Percentiles rank a stretch among this genome's conserved stretches.
These are phyloP conservation scores for Ericerus pela DNA, from an alignment of 1,140 invertebrate species.

Conservation along the genomic window DNA sequence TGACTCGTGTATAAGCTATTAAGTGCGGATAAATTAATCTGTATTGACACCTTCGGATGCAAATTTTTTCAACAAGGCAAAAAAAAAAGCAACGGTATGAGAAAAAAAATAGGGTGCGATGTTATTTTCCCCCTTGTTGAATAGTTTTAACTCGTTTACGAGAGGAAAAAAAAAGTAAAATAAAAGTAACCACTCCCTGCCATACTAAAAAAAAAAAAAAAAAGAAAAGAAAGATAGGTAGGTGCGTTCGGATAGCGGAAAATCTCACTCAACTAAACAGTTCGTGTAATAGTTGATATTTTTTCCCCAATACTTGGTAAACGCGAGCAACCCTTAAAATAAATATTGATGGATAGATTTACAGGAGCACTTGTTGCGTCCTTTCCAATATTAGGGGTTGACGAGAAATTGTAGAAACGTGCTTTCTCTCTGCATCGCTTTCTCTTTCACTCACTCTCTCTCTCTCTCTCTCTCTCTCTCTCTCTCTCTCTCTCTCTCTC, in stretches of 20 bases:
- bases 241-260: conserved; percentile 6
- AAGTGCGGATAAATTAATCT: conserved; percentile 11
- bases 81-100: too few species aligned
- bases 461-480: neutral
- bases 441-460: conserved; percentile 8
- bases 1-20: neutral
- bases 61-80: conserved; percentile 8
- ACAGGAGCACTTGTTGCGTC: conserved; percentile 9
- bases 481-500: neutral
- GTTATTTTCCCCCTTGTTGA: conserved; percentile 8
- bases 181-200: too few species aligned
- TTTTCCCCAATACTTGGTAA: conserved; percentile 3
- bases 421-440: too few species aligned
- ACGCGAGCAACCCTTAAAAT: conserved; percentile 3
- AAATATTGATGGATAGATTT: conserved; percentile 12
- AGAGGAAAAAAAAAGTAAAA: neutral
- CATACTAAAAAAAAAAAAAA: neutral
- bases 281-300: conserved; percentile 11
- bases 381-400: conserved; percentile 10
- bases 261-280: conserved; percentile 12
- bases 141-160: neutral
- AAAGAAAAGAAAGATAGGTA: conserved; percentile 1
- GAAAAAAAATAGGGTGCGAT: conserved; percentile 2
- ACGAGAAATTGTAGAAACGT: too few species aligned
- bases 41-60: conserved; percentile 5